These are phyloP conservation scores for Anoplophora glabripennis DNA, from an alignment of 1,140 invertebrate genomes.

Conservation along the genomic window DNA sequence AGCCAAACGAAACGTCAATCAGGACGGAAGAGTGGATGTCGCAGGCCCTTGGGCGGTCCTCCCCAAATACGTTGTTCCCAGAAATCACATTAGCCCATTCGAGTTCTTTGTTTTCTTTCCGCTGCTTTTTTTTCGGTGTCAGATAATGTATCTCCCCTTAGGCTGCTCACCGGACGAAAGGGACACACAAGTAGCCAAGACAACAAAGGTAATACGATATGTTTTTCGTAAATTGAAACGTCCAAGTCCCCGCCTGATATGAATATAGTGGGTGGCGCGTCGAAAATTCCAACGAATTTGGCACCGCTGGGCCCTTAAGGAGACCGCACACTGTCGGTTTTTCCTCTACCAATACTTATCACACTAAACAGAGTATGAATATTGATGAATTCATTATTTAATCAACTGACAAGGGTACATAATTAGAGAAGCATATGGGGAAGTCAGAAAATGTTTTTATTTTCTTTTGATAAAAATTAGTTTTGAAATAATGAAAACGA, in stretches of 20 bases:
- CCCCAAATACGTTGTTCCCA: background rate
- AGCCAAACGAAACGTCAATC: too few relatives aligned
- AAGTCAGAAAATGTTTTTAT: too few relatives aligned
- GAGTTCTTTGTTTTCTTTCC: background rate
- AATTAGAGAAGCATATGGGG: too few relatives aligned
- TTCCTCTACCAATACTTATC: too few relatives aligned
- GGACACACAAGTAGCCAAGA: background rate
- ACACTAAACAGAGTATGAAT: too few relatives aligned
- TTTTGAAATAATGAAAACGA: too few relatives aligned
- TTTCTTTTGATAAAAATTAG: too few relatives aligned
- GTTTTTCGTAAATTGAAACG: background rate
- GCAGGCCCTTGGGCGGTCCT: background rate
- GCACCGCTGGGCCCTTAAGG: background rate
- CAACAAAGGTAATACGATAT: slow-evolving; percentile 8
- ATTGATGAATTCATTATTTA: too few relatives aligned
- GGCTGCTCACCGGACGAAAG: background rate
- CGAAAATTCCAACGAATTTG: background rate
- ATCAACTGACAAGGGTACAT: too few relatives aligned
- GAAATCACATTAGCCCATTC: slow-evolving; percentile 11
- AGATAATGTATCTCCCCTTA: too few relatives aligned
- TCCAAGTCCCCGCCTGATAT: background rate
- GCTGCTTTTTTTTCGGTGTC: slow-evolving; percentile 3
- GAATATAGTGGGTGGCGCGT: background rate
- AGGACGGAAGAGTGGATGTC: slow-evolving; percentile 1
- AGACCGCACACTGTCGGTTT: background rate